phyloP scores from a whole-genome alignment of 2,888 invertebrate genomes.

The Keiferia lycopersicella region DNA sequence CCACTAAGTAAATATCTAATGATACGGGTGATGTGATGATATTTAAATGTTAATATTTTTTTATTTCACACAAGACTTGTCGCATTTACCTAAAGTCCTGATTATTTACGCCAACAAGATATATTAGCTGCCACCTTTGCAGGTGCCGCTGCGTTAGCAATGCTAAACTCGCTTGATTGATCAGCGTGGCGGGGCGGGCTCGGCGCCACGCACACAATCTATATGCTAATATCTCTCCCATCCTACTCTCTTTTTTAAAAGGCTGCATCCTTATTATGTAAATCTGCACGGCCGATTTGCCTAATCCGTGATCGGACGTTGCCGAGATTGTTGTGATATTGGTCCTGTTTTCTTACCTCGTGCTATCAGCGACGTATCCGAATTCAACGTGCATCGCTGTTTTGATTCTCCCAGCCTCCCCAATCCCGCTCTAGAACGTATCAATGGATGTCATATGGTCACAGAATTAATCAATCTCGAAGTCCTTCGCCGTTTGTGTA shows the following conservation, averaged over 20 bases:
- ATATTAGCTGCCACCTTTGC: constrained; percentile 12
- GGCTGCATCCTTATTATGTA: constrained; percentile 66
- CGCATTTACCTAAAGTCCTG: background rate
- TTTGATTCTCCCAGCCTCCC: too few relatives aligned
- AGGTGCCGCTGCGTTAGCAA: constrained; percentile 25
- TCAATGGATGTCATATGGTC: background rate
- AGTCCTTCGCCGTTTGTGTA: constrained; percentile 1
- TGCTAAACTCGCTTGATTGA: constrained; percentile 52
- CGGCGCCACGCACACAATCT: constrained; percentile 59
- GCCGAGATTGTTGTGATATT: constrained; percentile 45
- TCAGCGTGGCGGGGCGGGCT: constrained; percentile 41
- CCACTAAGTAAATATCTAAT: too few relatives aligned
- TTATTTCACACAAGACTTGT: too few relatives aligned
- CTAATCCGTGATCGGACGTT: constrained; percentile 59
- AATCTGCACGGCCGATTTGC: constrained; percentile 59
- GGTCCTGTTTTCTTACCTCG: background rate
- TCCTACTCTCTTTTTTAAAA: constrained; percentile 37
- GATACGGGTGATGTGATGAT: too few relatives aligned
- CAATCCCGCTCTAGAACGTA: background rate
- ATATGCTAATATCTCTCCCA: constrained; percentile 63
- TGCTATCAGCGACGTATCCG: background rate
- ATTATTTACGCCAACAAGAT: constrained; percentile 6
- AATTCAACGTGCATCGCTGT: background rate
- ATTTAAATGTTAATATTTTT: too few relatives aligned
- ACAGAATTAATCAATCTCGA: background rate